Percentiles rank a stretch among this genome's conserved stretches.
Evolutionary conservation across 1,140 invertebrate species (phyloP).

Genomic region (Bombus haemorrhoidalis): DNA sequence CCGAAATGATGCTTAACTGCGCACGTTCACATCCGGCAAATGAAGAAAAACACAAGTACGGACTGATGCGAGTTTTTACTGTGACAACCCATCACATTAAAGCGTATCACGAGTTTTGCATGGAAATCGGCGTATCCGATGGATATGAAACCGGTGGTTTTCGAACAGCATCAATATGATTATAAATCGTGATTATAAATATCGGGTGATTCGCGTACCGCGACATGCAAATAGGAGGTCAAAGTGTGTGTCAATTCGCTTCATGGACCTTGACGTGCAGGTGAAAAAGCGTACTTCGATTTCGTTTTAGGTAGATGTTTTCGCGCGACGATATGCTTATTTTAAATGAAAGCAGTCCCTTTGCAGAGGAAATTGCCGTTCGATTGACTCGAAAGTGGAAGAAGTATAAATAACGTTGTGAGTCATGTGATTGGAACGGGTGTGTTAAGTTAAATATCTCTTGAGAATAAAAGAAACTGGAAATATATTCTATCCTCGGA

Average conservation of each 20-base stretch:
- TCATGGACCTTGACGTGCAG: neutral
- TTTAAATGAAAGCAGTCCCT: neutral
- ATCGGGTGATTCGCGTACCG: neutral
- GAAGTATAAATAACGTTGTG: constrained; percentile 1
- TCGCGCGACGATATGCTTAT: neutral
- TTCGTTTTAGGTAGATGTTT: neutral
- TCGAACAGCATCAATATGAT: neutral
- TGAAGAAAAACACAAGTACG: neutral
- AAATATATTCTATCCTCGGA: neutral
- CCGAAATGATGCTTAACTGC: neutral
- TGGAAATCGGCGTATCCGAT: constrained; percentile 1
- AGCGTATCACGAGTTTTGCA: neutral
- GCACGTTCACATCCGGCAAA: neutral
- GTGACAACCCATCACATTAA: constrained; percentile 4
- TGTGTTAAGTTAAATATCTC: neutral
- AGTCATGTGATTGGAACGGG: constrained; percentile 1
- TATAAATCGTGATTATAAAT: neutral
- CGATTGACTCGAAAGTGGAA: neutral
- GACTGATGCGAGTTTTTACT: constrained; percentile 1
- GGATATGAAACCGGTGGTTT: neutral
- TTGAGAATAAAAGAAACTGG: neutral
- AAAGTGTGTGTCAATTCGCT: neutral
- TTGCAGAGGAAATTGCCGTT: neutral
- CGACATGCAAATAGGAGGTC: neutral
- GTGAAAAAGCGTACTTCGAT: neutral